Percentiles rank a stretch among this genome's conserved stretches.
phyloP scores from a whole-genome alignment of 2,888 invertebrate genomes.

The Brachylomia viminalis region DNA sequence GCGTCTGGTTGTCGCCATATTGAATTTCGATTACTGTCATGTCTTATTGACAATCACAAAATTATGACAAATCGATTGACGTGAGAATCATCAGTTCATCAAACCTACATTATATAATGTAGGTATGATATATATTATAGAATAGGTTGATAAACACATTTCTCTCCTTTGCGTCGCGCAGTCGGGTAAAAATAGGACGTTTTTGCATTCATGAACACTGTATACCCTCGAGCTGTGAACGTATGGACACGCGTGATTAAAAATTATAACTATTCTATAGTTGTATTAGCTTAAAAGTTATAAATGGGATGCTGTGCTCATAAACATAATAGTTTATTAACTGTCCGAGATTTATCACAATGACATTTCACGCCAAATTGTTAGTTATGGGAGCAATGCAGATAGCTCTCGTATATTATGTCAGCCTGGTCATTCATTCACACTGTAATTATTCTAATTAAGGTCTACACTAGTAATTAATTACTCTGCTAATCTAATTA shows the following conservation, averaged over 20 bases:
- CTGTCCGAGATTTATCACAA: background rate
- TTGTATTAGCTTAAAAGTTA: conserved; percentile 33
- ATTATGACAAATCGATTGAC: too few relatives aligned
- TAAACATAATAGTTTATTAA: conserved; percentile 10
- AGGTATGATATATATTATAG: too few relatives aligned
- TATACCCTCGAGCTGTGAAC: background rate
- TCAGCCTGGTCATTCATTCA: conserved; percentile 28
- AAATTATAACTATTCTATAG: conserved; percentile 3
- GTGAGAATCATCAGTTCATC: too few relatives aligned
- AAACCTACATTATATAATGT: too few relatives aligned
- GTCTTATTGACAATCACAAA: too few relatives aligned
- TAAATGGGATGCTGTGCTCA: conserved; percentile 11
- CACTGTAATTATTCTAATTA: conserved; percentile 34
- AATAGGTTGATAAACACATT: too few relatives aligned
- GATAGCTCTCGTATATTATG: conserved; percentile 17
- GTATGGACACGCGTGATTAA: background rate
- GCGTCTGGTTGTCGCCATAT: too few relatives aligned
- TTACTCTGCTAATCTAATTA: conserved; percentile 21
- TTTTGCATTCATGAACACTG: background rate
- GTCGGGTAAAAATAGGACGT: background rate
- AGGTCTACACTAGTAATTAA: conserved; percentile 16
- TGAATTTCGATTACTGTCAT: too few relatives aligned
- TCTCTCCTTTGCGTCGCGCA: too few relatives aligned
- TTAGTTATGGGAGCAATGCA: conserved; percentile 1
- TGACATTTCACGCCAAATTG: conserved; percentile 16